Percentiles rank a stretch among this genome's conserved stretches.
Evolutionary conservation across 2,797 vertebrate species (phyloP).

Genomic region (Pterois miles): DNA sequence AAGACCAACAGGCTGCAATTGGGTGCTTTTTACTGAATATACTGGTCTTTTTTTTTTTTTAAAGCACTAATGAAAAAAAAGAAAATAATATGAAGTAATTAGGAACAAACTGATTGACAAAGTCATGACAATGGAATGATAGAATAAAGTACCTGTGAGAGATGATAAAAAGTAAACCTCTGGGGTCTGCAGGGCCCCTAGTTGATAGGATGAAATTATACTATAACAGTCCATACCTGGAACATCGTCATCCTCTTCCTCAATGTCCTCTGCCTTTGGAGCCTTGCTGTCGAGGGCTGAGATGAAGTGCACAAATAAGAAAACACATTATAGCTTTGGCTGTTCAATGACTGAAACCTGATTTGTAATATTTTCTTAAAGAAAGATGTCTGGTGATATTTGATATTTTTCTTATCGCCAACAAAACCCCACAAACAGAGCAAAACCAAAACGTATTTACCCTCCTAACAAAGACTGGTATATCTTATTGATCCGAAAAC

Average conservation of each 20-base stretch:
- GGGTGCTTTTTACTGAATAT: no score
- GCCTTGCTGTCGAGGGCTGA: slow-evolving; percentile 95
- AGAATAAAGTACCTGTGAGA: no score
- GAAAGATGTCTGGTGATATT: not conserved
- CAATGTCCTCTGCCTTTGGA: slow-evolving; percentile 94
- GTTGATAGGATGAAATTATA: not conserved
- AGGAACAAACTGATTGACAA: no score
- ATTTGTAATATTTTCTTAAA: not conserved
- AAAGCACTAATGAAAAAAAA: no score
- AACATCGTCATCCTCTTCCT: slow-evolving; percentile 97
- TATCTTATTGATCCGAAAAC: not conserved
- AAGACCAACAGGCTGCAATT: no score
- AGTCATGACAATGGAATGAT: no score
- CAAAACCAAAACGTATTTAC: not conserved
- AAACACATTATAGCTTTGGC: not conserved
- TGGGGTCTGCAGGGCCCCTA: no score
- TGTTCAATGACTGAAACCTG: not conserved
- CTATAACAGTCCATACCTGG: slow-evolving; percentile 83
- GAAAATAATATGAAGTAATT: no score
- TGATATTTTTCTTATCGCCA: not conserved
- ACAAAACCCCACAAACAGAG: not conserved
- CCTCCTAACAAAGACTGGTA: not conserved
- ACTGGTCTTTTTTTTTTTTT: no score
- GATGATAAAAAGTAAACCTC: no score
- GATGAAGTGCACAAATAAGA: slow-evolving; percentile 27